Percentiles rank a stretch among this genome's conserved stretches.
phyloP scores from a whole-genome alignment of 2,113 vertebrate genomes.

The Odocoileus hemionus region DNA sequence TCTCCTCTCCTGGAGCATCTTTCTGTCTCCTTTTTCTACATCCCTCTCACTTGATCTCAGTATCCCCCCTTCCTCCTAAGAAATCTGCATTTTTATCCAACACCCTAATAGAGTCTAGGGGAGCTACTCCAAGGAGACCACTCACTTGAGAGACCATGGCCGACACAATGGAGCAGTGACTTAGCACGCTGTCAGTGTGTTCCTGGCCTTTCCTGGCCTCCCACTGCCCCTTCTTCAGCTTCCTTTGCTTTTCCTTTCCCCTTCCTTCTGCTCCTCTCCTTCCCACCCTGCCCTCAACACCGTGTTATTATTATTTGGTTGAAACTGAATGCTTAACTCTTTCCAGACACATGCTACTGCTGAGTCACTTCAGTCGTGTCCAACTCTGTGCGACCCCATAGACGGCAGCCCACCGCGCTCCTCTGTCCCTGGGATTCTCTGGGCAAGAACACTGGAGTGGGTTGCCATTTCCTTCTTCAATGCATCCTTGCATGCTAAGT shows the following conservation, averaged over 20 bases:
- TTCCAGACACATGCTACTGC: neutral
- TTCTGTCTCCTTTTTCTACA: neutral
- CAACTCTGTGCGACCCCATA: no score
- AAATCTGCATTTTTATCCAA: neutral
- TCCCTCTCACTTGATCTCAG: neutral
- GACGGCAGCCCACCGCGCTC: no score
- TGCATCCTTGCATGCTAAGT: no score
- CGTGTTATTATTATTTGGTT: neutral
- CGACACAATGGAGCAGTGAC: neutral
- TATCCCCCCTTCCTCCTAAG: neutral
- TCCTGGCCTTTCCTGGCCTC: neutral
- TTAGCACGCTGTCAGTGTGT: accelerated
- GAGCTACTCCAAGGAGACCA: neutral
- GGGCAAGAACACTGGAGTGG: no score
- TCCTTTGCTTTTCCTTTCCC: no score
- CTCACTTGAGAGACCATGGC: neutral
- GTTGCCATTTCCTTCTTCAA: no score
- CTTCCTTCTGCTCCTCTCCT: neutral
- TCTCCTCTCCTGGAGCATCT: neutral
- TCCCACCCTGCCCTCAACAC: neutral
- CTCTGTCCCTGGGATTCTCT: no score
- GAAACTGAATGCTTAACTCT: neutral
- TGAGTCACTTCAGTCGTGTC: no score
- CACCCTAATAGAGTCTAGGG: neutral
- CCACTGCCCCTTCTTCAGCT: neutral